Conservation (phyloP, 2,888 invertebrate species). For the Nipponacmea schrenckii region DNA sequence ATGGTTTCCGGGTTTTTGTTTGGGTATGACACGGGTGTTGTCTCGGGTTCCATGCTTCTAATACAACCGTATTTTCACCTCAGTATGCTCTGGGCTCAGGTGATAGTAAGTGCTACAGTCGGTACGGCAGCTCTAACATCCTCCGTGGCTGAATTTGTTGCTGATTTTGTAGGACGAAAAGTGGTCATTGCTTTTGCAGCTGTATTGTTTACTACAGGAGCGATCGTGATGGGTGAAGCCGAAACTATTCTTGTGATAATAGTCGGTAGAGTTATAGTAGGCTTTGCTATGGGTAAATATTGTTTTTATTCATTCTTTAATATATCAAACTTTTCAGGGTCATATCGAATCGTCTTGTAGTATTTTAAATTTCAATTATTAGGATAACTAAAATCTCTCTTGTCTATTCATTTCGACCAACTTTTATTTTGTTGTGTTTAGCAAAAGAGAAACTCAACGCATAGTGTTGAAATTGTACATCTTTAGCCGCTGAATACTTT, state of each 20-base stretch:
- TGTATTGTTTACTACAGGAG: constrained; percentile 12
- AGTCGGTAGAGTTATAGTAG: constrained; percentile 65
- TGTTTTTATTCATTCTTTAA: too few relatives aligned
- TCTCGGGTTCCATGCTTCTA: constrained; percentile 67
- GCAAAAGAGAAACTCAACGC: too few relatives aligned
- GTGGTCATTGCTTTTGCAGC: neutral
- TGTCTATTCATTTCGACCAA: too few relatives aligned
- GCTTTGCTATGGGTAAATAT: constrained; percentile 62
- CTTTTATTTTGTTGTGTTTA: too few relatives aligned
- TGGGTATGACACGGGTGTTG: constrained; percentile 71
- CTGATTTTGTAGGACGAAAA: constrained; percentile 18
- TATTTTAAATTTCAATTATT: too few relatives aligned
- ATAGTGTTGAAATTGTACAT: too few relatives aligned
- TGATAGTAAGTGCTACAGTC: constrained; percentile 67
- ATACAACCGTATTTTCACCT: constrained; percentile 61
- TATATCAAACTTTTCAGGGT: too few relatives aligned
- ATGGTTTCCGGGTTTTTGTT: constrained; percentile 69
- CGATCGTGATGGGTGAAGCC: constrained; percentile 64
- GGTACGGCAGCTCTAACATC: constrained; percentile 65
- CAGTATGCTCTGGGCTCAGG: constrained; percentile 63
- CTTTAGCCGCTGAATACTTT: too few relatives aligned
- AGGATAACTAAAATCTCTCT: too few relatives aligned
- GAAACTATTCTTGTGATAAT: constrained; percentile 53
- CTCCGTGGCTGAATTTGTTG: constrained; percentile 29
- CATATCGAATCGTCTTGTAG: too few relatives aligned